Evolutionary conservation across 2,113 vertebrate genomes (phyloP).

Genomic region (Oncorhynchus tshawytscha): DNA sequence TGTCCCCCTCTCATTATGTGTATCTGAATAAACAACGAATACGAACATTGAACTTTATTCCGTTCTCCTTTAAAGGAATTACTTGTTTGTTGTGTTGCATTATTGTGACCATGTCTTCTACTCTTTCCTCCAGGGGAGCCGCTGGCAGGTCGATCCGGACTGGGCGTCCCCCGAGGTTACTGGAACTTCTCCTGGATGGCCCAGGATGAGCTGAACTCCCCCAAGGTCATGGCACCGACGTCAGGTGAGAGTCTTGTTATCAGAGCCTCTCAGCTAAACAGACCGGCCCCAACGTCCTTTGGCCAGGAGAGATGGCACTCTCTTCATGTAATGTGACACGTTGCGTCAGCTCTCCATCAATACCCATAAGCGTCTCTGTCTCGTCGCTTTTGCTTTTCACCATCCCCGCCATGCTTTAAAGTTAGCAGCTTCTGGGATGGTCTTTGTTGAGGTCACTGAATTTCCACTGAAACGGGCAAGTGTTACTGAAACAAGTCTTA

Average conservation of each 20-base stretch:
- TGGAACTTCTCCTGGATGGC: slow-evolving; percentile 80
- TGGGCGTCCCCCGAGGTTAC: slow-evolving; percentile 58
- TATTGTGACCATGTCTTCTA: background rate
- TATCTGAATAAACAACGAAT: too few species aligned
- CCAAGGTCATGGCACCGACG: slow-evolving; percentile 29
- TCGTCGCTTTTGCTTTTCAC: background rate
- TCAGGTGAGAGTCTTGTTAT: slow-evolving; percentile 68
- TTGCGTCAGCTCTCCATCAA: slow-evolving; percentile 47
- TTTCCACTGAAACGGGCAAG: too few species aligned
- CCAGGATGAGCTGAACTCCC: slow-evolving; percentile 70
- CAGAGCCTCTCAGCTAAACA: slow-evolving; percentile 37
- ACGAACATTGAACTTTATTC: too few species aligned
- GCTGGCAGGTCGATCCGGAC: slow-evolving; percentile 19
- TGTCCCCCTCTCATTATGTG: background rate
- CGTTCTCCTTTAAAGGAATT: too few species aligned
- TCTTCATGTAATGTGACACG: slow-evolving; percentile 35
- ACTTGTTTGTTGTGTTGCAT: background rate
- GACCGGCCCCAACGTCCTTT: slow-evolving; percentile 18
- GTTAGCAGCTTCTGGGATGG: background rate
- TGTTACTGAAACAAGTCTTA: background rate
- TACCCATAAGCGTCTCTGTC: slow-evolving; percentile 40
- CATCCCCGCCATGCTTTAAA: background rate
- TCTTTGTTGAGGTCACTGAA: background rate
- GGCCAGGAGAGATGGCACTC: slow-evolving; percentile 24
- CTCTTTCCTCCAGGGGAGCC: slow-evolving; percentile 52